Base-by-base conservation (phyloP, 1,140 invertebrate genomes). In the Ptiloglossa arizonensis region DNA sequence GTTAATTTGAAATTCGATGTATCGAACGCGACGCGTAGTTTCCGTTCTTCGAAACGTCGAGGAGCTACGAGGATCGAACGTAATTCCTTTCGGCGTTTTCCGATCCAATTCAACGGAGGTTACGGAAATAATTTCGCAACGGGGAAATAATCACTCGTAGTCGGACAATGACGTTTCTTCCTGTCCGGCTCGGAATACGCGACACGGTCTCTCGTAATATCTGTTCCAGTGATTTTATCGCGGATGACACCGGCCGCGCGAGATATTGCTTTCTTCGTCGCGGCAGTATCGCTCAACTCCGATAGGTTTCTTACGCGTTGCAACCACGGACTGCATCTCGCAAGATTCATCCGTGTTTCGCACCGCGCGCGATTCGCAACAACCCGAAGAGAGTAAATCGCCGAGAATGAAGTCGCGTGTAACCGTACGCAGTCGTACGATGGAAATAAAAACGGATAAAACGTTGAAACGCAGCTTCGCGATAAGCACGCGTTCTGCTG, bases 271-370 rank as follows among this genome's bases (percentile, higher is more conserved):
- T 52, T 27, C 38, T 8, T 0, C 35, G 38, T 22, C n/a, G 46
- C 48, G 48, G 38, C 41, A 78, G 72, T 78, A 78, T 73, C 69
- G 73, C 76, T 63, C n/a, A 48, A 15, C 27, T 78, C 44, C 38
- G 17, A 56, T 63, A 56, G 59, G 57, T 48, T 63, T 32, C 29
- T 52, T 41, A n/a, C n/a, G n/a, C n/a, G n/a, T n/a, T n/a, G n/a
- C 19, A 17, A 4, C 15, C 15, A 17, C 4, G 4, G 57, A n/a
- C 19, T 24, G 19, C 17, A n/a, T 46, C 9, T 44, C 15, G 1
- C 59, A 56, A 15, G 2, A 41, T 22, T 13, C 54, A 22, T 15
- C 11, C 29, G n/a, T 50, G 38, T 22, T 17, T 66, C 62, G 1
- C 5, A 4, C 29, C 3, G 17, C 32, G 0, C 9, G 1, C 22